phyloP scores from a whole-genome alignment of 1,140 invertebrate species.

The Macrotrachela quadricornifera region DNA sequence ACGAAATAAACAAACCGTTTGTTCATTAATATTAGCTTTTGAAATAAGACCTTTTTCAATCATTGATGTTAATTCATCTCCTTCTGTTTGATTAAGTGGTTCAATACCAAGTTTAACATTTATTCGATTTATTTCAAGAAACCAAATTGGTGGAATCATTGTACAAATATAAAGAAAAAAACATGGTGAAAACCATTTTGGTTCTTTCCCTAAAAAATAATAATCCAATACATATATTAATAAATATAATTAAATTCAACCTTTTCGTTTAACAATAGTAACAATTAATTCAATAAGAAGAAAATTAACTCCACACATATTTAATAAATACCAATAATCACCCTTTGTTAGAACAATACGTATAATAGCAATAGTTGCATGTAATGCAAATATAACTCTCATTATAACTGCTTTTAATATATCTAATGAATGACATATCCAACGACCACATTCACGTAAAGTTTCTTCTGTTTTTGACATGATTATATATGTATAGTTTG shows the following conservation, averaged over 20 bases:
- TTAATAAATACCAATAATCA: conserved; percentile 14
- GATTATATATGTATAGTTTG: no score
- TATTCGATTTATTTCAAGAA: conserved; percentile 1
- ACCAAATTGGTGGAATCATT: conserved; percentile 8
- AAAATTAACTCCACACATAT: conserved; percentile 12
- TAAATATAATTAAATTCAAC: not conserved
- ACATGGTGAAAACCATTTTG: conserved; percentile 9
- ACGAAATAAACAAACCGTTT: no score
- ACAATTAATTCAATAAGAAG: conserved; percentile 15
- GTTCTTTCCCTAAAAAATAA: not conserved
- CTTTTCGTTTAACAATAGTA: conserved; percentile 14
- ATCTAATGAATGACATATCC: conserved; percentile 9
- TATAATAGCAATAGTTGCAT: conserved; percentile 17
- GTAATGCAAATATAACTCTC: conserved; percentile 15
- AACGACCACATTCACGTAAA: not conserved
- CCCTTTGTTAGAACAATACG: conserved; percentile 12
- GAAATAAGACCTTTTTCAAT: no score
- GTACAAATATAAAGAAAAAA: conserved; percentile 9
- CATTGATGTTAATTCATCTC: no score
- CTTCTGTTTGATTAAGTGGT: no score
- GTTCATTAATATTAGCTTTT: no score
- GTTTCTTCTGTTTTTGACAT: no score
- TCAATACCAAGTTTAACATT: no score
- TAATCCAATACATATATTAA: no score
- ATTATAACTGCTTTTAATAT: conserved; percentile 16